Evolutionary conservation across 2,113 vertebrate genomes (phyloP), one percentile per base, ranked within the genome.

Genomic region (Speoplatyrhinus poulsoni): DNA sequence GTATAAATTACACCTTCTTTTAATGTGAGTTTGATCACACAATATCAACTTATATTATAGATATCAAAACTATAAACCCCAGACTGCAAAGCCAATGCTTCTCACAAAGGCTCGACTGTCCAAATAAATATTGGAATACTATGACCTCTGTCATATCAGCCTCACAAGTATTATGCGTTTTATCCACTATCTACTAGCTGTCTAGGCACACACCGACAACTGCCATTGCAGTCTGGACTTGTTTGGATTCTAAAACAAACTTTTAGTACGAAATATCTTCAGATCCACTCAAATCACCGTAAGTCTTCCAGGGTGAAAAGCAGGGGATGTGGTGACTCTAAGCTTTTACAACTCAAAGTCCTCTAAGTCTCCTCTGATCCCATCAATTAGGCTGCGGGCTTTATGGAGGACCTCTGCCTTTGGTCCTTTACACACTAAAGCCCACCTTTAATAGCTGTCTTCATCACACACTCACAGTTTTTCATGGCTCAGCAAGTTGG

Each of bases 371-470:
- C 76, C 80, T 74, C 69, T 86, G 80, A 87, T 82, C 80, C 74
- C 80, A 80, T 75, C 80, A 89, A 86, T 87, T 88, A 82, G 76
- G 82, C 57, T 55, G 67, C 67, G 73, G 69, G 59, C 67, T 81
- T 81, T 71, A 82, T 76, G 53, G 72, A 62, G 12, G 71, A 64
- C 69, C 85, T 76, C 82, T 61, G 77, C 60, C 76, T 80, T 19
- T 71, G 49, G 72, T 81, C 79, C 75, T 85, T 84, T 72, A 60
- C 68, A 67, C 55, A 57, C 66, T 67, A 50, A 62, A 66, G 47
- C 19, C 54, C 66, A 55, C 26, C 47, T 69, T 68, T 48, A 76
- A 67, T 26, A 78, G 47, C 53, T 32, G 68, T 33, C 60, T 60
- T 52, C 36, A 67, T 50, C 62, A 67, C 67, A 61, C 59, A 47